phyloP scores from a whole-genome alignment of 2,113 vertebrate species.

The Collichthys lucidus region DNA sequence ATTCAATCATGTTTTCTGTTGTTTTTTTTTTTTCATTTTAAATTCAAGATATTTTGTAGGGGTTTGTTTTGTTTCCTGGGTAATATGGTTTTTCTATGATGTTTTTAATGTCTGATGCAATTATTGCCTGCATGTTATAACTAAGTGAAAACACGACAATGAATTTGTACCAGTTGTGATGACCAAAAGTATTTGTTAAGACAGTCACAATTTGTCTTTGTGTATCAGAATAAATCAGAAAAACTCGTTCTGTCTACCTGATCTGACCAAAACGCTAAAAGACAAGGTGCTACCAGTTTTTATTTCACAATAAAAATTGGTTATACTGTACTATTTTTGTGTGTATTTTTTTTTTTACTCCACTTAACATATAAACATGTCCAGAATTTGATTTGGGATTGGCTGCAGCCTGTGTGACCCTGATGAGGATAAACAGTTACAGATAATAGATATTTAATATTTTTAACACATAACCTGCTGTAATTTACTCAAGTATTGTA shows the following conservation, averaged over 20 bases:
- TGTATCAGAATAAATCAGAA: conserved; percentile 59
- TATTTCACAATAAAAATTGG: conserved; percentile 71
- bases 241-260: conserved; percentile 55
- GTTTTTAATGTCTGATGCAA: conserved; percentile 59
- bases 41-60: conserved; percentile 39
- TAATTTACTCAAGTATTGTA: neutral
- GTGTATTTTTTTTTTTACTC: conserved; percentile 28
- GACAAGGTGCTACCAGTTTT: conserved; percentile 64
- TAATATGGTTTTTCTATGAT: conserved; percentile 45
- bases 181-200: conserved; percentile 75
- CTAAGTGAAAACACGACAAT: conserved; percentile 54
- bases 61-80: conserved; percentile 39
- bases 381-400: neutral
- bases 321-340: conserved; percentile 57
- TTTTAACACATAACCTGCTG: neutral
- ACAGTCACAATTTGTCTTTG: conserved; percentile 64
- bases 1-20: conserved; percentile 24
- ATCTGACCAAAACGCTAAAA: conserved; percentile 67
- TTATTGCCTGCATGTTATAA: conserved; percentile 67
- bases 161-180: conserved; percentile 67
- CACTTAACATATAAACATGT: neutral
- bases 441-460: too few species aligned
- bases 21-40: conserved; percentile 13
- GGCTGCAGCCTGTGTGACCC: too few species aligned
- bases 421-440: too few species aligned